Conservation (phyloP, 2,888 invertebrate genomes). For the Drepana falcataria region DNA sequence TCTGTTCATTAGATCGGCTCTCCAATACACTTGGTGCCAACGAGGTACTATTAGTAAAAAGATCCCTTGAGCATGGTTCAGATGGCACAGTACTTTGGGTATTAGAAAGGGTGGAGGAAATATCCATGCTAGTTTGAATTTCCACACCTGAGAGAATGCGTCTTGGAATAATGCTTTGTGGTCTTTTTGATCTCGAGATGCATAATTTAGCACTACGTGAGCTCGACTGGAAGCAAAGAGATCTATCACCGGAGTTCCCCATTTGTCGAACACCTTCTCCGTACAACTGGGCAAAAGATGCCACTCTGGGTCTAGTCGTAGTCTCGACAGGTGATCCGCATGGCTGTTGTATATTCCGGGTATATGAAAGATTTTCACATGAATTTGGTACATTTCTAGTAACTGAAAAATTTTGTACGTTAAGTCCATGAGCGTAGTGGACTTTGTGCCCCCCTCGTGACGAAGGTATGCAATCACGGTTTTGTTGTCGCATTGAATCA, state of each 20-base stretch:
- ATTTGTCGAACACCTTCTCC: slow-evolving; percentile 15
- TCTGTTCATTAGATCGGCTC: slow-evolving; percentile 25
- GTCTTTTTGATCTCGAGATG: slow-evolving; percentile 13
- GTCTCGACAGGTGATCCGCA: slow-evolving; percentile 19
- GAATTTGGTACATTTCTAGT: slow-evolving; percentile 11
- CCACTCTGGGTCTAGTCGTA: slow-evolving; percentile 16
- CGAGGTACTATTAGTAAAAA: slow-evolving; percentile 20
- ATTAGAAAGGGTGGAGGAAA: slow-evolving; percentile 21
- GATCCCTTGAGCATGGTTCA: slow-evolving; percentile 18
- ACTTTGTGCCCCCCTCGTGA: slow-evolving; percentile 31
- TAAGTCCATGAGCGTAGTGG: slow-evolving; percentile 12
- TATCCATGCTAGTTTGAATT: slow-evolving; percentile 19
- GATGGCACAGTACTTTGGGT: slow-evolving; percentile 13
- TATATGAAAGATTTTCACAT: slow-evolving; percentile 13
- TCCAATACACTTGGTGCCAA: slow-evolving; percentile 31
- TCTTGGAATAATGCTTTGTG: slow-evolving; percentile 14
- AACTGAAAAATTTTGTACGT: slow-evolving; percentile 11
- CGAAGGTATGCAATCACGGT: slow-evolving; percentile 20
- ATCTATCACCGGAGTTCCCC: slow-evolving; percentile 19
- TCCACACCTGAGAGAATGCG: slow-evolving; percentile 16
- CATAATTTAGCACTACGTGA: slow-evolving; percentile 17
- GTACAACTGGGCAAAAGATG: slow-evolving; percentile 12
- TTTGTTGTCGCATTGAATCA: slow-evolving; percentile 25
- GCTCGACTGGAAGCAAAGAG: slow-evolving; percentile 21
- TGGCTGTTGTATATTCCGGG: slow-evolving; percentile 21